Conservation (phyloP, 2,113 vertebrate species). For the Gnathonemus longibarbis region DNA sequence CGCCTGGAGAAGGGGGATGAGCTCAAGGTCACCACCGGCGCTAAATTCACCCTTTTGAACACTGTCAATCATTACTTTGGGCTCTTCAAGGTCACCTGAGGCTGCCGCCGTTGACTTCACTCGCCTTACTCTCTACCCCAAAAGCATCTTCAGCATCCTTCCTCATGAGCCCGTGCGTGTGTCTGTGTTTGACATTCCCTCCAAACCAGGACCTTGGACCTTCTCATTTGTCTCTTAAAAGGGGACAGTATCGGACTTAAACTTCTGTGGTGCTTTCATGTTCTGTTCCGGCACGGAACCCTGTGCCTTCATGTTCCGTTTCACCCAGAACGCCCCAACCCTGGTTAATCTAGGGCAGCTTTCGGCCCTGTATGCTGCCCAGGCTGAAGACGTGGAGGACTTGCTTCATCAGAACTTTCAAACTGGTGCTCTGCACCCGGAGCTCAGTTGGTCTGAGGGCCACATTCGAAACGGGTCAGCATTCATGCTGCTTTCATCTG, state of each 20-base stretch:
- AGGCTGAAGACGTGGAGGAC: neutral
- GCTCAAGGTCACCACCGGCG: constrained; percentile 68
- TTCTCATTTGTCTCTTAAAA: neutral
- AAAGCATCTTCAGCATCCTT: neutral
- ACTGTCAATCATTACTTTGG: constrained; percentile 78
- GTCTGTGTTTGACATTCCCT: neutral
- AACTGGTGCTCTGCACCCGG: neutral
- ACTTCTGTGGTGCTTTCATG: neutral
- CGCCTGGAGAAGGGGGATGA: constrained; percentile 61
- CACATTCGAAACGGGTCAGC: neutral
- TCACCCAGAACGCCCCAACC: neutral
- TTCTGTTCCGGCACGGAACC: neutral
- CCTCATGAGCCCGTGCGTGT: neutral
- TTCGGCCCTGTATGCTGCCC: neutral
- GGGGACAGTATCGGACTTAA: neutral
- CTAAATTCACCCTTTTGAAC: constrained; percentile 64
- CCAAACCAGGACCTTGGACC: neutral
- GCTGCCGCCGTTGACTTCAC: neutral
- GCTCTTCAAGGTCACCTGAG: constrained; percentile 82
- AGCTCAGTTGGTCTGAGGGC: neutral
- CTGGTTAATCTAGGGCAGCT: neutral
- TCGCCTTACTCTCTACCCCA: neutral
- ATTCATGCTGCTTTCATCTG: neutral
- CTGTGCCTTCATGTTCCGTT: neutral
- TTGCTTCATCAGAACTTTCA: neutral